Evolutionary conservation across 2,113 vertebrate genomes (phyloP).

Genomic region (Anoura caudifer): DNA sequence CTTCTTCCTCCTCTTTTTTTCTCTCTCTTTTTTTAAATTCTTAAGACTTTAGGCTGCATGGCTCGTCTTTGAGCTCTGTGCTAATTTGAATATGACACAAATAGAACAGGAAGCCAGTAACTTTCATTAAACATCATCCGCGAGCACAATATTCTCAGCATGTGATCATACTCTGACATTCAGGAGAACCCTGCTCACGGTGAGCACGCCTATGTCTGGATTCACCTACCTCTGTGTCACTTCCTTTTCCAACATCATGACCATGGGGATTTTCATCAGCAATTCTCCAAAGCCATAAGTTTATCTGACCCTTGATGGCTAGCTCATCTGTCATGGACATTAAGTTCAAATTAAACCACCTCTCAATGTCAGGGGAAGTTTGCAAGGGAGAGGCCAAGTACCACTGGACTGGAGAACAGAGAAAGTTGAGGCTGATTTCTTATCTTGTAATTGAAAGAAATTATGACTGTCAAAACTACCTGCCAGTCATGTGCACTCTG

Average conservation of each 20-base stretch:
- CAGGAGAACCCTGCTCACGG: background rate
- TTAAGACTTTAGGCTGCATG: conserved; percentile 4
- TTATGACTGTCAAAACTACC: background rate
- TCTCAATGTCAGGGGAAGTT: conserved; percentile 40
- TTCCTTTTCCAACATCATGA: background rate
- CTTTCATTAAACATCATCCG: conserved; percentile 51
- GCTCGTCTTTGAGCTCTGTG: conserved; percentile 33
- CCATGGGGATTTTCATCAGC: conserved; percentile 20
- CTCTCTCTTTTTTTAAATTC: background rate
- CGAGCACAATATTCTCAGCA: background rate
- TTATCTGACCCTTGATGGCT: conserved; percentile 51
- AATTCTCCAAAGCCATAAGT: conserved; percentile 41
- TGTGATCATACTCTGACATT: background rate
- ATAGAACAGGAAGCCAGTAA: conserved; percentile 68
- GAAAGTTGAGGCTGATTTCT: background rate
- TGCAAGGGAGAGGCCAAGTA: background rate
- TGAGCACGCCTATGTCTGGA: background rate
- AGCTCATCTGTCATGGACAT: conserved; percentile 49
- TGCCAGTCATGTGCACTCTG: conserved; percentile 1
- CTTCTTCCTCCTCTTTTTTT: background rate
- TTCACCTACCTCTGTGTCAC: background rate
- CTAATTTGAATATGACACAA: conserved; percentile 61
- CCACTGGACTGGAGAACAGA: background rate
- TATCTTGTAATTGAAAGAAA: conserved; percentile 24
- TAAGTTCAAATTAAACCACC: conserved; percentile 65